Base-by-base conservation (phyloP, 2,888 invertebrate genomes). In the Zhuqinia jingwanae region DNA sequence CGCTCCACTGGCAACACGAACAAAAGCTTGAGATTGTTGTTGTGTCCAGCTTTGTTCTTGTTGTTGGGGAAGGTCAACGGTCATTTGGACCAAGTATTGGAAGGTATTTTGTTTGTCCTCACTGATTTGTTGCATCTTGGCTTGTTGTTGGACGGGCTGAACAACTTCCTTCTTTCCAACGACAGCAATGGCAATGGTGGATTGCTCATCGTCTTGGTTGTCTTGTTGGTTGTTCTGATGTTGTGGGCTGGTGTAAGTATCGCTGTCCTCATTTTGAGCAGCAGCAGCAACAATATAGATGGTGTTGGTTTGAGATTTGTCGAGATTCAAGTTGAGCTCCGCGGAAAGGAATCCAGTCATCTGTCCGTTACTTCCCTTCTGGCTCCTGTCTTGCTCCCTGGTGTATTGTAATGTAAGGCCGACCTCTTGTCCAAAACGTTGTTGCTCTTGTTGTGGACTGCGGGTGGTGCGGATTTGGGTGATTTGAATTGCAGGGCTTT, bases 301-400 rank as follows among this genome's bases (percentile, higher is more conserved):
- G 45, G 84, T 84, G 56, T 84, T 84, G 56, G 84, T 84, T 45
- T 77, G 22, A 13, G 84, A 84, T 20, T 84, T 65, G 77, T 65
- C 70, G 27, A 84, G 77, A 58, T 84, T 65, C 27, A 77, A 45
- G 56, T 20, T 50, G 30, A 84, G 58, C 15, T 84, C 68, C 15
- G 68, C 68, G 8, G n/a, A 1, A 25, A 42, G 0, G 84, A 42
- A 84, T 17, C 65, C 68, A 20, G 63, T 50, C 36, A 65, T 1
- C 25, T 65, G 3, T n/a, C 77, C 68, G 58, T 30, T 15, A 17
- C 76, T 58, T 8, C 27, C 56, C 53, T 47, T 76, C 42, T 65
- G 76, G 3, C 77, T 60, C 56, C 17, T 77, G 58, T 77, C 84
- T 68, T 84, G 84, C n/a, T 84, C 77, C 13, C 58, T 47, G 56